These are phyloP conservation scores for Kobus ellipsiprymnus DNA, from an alignment of 2,113 vertebrate species.

Conservation along the genomic window DNA sequence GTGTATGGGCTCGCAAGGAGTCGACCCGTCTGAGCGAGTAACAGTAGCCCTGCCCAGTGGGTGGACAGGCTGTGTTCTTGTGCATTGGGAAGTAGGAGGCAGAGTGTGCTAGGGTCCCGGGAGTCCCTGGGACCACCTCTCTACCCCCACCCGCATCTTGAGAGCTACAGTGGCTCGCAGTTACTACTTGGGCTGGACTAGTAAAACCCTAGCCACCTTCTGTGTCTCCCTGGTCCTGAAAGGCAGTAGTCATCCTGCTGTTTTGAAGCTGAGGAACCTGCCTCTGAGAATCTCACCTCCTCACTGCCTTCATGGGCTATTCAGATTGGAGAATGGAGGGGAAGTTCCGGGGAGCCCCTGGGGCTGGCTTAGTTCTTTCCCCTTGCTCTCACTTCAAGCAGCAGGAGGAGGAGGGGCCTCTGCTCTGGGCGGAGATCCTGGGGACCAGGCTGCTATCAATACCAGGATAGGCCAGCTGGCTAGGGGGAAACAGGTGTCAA, in stretches of 20 bases:
- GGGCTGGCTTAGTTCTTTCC: background rate
- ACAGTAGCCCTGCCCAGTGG: background rate
- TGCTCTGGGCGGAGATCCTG: background rate
- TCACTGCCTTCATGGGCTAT: background rate
- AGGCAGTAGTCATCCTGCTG: background rate
- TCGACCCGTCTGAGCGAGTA: background rate
- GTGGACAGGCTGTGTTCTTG: background rate
- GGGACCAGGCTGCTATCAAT: background rate
- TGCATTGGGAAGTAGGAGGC: background rate
- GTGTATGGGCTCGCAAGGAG: background rate
- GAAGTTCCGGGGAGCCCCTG: background rate
- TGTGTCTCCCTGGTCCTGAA: background rate
- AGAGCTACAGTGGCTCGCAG: background rate
- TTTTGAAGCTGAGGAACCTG: background rate
- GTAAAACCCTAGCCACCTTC: background rate
- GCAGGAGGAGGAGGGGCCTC: background rate
- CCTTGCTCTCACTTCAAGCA: background rate
- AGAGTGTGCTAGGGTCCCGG: background rate
- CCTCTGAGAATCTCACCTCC: background rate
- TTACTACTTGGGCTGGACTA: background rate
- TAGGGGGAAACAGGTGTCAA: constrained; percentile 66
- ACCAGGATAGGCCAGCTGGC: background rate
- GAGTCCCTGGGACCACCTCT: background rate
- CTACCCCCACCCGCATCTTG: background rate
- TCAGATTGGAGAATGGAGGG: background rate